A percentile compares a stretch with the other conserved stretches of the same genome.
These are phyloP conservation scores for Falco naumanni DNA, from an alignment of 2,797 vertebrate genomes.

Conservation along the genomic window DNA sequence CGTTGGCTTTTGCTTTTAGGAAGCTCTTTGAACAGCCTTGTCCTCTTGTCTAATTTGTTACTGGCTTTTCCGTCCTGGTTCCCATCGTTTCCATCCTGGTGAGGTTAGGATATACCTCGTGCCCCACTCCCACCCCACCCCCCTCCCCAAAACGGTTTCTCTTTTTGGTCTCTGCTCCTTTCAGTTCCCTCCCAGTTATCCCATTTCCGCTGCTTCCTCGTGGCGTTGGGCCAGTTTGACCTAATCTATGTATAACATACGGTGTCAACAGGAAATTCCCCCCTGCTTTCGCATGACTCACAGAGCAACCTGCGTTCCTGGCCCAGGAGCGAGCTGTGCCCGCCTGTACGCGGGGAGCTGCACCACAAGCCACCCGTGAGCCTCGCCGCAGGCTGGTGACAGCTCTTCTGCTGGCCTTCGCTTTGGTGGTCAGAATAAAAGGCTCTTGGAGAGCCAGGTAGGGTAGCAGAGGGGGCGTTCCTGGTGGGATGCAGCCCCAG, in stretches of 20 bases:
- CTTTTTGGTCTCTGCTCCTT: neutral
- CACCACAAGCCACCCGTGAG: fast-evolving
- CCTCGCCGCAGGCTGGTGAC: neutral
- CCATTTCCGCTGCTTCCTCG: neutral
- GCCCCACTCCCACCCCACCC: too few species aligned
- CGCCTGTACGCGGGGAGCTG: neutral
- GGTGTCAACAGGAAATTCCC: constrained; percentile 62
- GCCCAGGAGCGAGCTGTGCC: neutral
- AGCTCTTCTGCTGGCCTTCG: neutral
- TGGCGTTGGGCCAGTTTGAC: neutral
- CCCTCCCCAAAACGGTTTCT: neutral
- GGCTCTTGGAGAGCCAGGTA: neutral
- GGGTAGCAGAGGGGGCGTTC: neutral
- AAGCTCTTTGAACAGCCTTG: neutral
- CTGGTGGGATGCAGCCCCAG: neutral
- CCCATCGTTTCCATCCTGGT: neutral
- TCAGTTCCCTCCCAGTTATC: neutral
- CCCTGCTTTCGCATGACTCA: constrained; percentile 12
- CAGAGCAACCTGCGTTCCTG: neutral
- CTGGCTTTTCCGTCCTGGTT: neutral
- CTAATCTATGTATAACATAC: constrained; percentile 55
- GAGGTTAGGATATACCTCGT: neutral
- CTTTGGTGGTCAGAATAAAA: neutral
- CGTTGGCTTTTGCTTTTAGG: neutral
- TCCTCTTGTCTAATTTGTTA: neutral